Conservation (phyloP, 2,113 vertebrate genomes). For the Pachypanchax playfairii region DNA sequence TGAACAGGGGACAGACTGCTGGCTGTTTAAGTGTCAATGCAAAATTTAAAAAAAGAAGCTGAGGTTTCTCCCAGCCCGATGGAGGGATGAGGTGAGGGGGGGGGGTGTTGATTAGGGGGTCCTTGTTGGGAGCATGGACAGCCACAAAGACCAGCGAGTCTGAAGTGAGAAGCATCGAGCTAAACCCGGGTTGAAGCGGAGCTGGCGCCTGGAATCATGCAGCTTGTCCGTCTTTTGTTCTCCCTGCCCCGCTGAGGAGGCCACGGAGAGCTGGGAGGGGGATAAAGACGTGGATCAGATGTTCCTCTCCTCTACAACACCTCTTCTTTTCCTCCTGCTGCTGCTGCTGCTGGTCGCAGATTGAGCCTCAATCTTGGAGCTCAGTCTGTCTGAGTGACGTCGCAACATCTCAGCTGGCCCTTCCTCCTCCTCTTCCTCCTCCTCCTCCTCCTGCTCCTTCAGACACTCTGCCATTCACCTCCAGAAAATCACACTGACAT, state of each 20-base stretch:
- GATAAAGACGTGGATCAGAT: slow-evolving; percentile 44
- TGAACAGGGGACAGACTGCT: too few species aligned
- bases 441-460: slow-evolving; percentile 17
- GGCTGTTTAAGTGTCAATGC: slow-evolving; percentile 57
- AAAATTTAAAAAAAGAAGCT: slow-evolving; percentile 18
- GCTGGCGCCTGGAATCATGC: slow-evolving; percentile 50
- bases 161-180: slow-evolving; percentile 66
- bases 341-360: slow-evolving; percentile 72
- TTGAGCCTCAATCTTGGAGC: slow-evolving; percentile 65
- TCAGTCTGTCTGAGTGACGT: slow-evolving; percentile 74
- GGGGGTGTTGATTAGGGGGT: slow-evolving; percentile 48
- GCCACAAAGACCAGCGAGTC: slow-evolving; percentile 72
- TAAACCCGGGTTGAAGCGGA: slow-evolving; percentile 40
- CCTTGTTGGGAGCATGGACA: slow-evolving; percentile 70
- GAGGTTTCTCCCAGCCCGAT: slow-evolving; percentile 62
- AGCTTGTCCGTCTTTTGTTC: slow-evolving; percentile 61
- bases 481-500: slow-evolving; percentile 12
- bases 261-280: slow-evolving; percentile 39
- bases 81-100: neutral
- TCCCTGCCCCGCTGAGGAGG: slow-evolving; percentile 41
- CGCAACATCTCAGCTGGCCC: slow-evolving; percentile 61
- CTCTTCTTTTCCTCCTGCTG: too few species aligned
- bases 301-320: slow-evolving; percentile 38
- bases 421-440: slow-evolving; percentile 31
- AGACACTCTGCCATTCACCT: slow-evolving; percentile 25